These are phyloP conservation scores for Crotalus viridis DNA, from an alignment of 2,113 vertebrate species.

Conservation along the genomic window DNA sequence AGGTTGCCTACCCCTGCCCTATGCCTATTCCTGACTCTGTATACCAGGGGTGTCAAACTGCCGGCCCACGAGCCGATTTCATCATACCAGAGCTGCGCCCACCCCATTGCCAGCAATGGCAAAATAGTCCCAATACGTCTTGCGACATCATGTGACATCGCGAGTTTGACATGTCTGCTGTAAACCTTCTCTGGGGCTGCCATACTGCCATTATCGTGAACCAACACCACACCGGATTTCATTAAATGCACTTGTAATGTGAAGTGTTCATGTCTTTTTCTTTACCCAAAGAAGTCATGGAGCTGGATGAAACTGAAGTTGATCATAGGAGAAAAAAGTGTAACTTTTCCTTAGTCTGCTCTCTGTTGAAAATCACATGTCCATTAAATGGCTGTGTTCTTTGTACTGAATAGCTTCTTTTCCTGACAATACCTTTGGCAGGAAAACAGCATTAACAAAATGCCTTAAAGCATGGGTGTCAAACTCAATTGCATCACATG, in stretches of 20 bases:
- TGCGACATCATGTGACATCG: no score
- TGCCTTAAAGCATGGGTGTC: background rate
- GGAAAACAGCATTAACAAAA: background rate
- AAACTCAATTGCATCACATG: no score
- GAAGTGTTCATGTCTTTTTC: background rate
- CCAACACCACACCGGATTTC: background rate
- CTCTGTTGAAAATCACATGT: background rate
- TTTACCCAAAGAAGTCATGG: background rate
- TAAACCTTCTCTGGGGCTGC: no score
- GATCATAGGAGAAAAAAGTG: background rate
- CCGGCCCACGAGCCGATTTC: no score
- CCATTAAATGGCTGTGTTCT: background rate
- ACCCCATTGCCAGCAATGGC: no score
- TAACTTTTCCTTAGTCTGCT: background rate
- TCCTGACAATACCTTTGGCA: background rate
- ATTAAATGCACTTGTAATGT: background rate
- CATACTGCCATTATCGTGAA: no score
- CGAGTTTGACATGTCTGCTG: no score
- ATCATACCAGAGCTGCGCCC: no score
- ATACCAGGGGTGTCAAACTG: no score
- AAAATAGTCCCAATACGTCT: no score
- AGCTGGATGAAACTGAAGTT: background rate
- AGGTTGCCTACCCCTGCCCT: no score
- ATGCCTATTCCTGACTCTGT: no score
- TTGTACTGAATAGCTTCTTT: background rate